phyloP scores from a whole-genome alignment of 2,888 invertebrate species.

The Acanthosepion pharaonis region DNA sequence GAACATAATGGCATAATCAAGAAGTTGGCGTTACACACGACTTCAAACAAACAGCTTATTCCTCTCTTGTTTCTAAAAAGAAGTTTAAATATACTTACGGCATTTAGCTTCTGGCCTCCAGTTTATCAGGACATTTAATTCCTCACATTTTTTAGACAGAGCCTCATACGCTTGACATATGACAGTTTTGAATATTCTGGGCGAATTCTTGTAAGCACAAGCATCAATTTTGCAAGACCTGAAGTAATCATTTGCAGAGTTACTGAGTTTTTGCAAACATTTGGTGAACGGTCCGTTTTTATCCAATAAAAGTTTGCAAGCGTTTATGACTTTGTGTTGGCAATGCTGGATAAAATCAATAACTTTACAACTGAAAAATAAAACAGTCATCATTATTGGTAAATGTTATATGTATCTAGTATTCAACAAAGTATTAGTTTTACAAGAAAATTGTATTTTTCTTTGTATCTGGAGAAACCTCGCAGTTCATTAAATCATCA shows the following conservation, averaged over 20 bases:
- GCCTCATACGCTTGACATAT: constrained; percentile 53
- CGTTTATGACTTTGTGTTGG: background rate
- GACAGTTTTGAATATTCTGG: constrained; percentile 46
- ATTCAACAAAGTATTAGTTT: too few relatives aligned
- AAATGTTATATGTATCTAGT: too few relatives aligned
- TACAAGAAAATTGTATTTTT: too few relatives aligned
- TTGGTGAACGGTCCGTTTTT: constrained; percentile 47
- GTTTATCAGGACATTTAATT: constrained; percentile 50
- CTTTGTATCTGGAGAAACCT: too few relatives aligned
- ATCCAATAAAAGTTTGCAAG: background rate
- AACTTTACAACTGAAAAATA: constrained; percentile 41
- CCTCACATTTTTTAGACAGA: constrained; percentile 54
- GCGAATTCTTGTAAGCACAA: constrained; percentile 50
- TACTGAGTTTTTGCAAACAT: constrained; percentile 50
- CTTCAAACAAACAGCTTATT: too few relatives aligned
- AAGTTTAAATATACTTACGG: constrained; percentile 50
- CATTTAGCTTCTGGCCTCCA: constrained; percentile 53
- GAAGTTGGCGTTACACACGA: too few relatives aligned
- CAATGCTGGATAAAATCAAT: background rate
- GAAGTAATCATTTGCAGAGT: constrained; percentile 49
- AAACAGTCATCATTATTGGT: too few relatives aligned
- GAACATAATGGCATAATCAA: too few relatives aligned
- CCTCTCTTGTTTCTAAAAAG: too few relatives aligned
- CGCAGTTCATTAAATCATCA: too few relatives aligned
- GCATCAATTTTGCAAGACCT: constrained; percentile 53